phyloP scores from a whole-genome alignment of 2,888 invertebrate species.

The Eupelmus urozonus region DNA sequence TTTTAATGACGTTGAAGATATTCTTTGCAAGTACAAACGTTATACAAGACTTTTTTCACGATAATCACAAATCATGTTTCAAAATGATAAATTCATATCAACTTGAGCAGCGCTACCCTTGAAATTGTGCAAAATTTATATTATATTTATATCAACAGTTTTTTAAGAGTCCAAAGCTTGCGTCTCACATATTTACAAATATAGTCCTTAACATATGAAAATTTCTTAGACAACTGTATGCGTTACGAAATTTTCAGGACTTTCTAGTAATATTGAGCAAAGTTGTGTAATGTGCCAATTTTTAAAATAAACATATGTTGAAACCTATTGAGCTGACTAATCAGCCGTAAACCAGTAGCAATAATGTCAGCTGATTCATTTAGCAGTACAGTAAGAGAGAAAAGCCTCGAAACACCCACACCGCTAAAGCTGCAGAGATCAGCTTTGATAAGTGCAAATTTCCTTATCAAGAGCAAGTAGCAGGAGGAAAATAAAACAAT shows the following conservation, averaged over 20 bases:
- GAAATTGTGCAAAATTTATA: slow-evolving; percentile 3
- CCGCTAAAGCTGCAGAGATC: neutral
- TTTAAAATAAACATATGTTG: slow-evolving; percentile 59
- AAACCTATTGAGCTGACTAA: slow-evolving; percentile 55
- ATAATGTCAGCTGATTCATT: slow-evolving; percentile 37
- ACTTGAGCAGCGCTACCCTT: too few relatives aligned
- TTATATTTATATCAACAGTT: neutral
- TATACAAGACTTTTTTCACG: slow-evolving; percentile 32
- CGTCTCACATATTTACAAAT: too few relatives aligned
- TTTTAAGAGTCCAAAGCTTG: neutral
- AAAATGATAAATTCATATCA: too few relatives aligned
- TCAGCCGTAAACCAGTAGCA: slow-evolving; percentile 19
- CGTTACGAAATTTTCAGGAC: slow-evolving; percentile 29
- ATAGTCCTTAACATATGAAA: neutral
- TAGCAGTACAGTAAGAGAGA: neutral
- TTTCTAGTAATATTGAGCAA: slow-evolving; percentile 58
- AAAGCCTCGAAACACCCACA: neutral
- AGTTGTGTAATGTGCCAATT: slow-evolving; percentile 59
- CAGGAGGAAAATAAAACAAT: slow-evolving; percentile 26
- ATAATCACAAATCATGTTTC: slow-evolving; percentile 35
- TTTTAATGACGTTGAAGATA: slow-evolving; percentile 40
- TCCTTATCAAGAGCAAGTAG: slow-evolving; percentile 18
- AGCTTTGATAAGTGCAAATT: neutral
- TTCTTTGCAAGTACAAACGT: slow-evolving; percentile 24
- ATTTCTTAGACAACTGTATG: neutral